phyloP scores from a whole-genome alignment of 2,797 vertebrate genomes.

The Falco rusticolus region DNA sequence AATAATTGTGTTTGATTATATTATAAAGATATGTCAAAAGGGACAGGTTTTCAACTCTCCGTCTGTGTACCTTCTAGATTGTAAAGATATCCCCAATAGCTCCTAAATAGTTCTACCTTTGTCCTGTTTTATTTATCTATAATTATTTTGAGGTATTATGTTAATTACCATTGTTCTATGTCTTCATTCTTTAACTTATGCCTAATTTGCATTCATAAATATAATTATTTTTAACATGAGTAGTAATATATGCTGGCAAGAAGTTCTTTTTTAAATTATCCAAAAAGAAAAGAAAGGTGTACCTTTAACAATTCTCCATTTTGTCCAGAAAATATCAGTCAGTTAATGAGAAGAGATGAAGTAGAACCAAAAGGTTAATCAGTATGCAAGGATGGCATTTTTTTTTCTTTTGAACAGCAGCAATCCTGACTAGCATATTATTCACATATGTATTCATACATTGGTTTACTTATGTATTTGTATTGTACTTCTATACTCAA shows the following conservation, averaged over 20 bases:
- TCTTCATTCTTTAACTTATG: background rate
- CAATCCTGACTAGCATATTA: background rate
- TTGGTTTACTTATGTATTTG: background rate
- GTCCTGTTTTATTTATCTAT: background rate
- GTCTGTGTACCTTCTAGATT: background rate
- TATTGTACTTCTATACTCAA: background rate
- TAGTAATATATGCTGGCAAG: background rate
- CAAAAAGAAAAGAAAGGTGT: background rate
- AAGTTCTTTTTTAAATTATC: background rate
- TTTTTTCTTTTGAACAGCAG: background rate
- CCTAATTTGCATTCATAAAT: background rate
- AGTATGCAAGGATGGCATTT: background rate
- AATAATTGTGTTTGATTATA: slow-evolving; percentile 16
- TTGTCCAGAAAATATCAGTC: background rate
- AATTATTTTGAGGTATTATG: background rate
- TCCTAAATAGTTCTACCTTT: background rate
- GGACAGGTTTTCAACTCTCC: background rate
- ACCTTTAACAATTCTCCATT: background rate
- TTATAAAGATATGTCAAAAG: background rate
- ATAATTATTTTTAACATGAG: background rate
- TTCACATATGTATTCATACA: background rate
- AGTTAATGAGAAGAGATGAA: background rate
- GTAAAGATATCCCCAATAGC: background rate
- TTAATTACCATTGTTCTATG: background rate
- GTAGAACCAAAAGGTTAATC: background rate